Evolutionary conservation across 2,113 vertebrate genomes (phyloP).

Genomic region (Patagioenas fasciata): DNA sequence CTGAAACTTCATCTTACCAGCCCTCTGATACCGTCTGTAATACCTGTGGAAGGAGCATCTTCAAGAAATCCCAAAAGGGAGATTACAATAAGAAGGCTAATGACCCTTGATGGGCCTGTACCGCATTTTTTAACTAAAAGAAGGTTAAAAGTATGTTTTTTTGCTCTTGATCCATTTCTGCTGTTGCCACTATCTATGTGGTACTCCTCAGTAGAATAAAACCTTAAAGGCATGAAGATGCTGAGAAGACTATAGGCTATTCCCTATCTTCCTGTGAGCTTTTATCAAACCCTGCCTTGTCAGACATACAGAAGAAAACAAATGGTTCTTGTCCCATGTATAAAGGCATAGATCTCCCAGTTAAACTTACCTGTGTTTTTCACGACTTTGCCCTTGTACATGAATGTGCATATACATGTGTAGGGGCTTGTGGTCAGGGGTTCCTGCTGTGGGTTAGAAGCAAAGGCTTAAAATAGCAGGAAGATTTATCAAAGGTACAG

Average conservation of each 20-base stretch:
- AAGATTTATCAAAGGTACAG: background rate
- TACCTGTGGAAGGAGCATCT: background rate
- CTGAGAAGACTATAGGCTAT: background rate
- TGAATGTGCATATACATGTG: fast-evolving
- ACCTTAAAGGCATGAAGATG: background rate
- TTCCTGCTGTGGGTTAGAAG: background rate
- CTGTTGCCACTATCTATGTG: background rate
- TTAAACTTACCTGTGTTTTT: background rate
- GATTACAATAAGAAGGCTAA: background rate
- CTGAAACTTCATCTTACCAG: background rate
- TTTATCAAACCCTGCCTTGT: background rate
- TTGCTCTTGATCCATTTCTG: background rate
- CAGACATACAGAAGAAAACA: background rate
- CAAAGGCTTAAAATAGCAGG: background rate
- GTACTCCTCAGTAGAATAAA: background rate
- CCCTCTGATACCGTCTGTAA: background rate
- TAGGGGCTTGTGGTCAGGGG: fast-evolving
- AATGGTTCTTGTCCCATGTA: background rate
- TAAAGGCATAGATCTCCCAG: background rate
- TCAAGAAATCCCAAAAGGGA: background rate
- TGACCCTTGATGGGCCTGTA: background rate
- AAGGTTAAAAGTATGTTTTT: background rate
- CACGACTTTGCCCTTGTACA: background rate
- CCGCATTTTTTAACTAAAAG: background rate
- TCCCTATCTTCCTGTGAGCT: background rate